Base-by-base conservation (phyloP, 2,797 vertebrate species). In the Pseudomugil gertrudae region DNA sequence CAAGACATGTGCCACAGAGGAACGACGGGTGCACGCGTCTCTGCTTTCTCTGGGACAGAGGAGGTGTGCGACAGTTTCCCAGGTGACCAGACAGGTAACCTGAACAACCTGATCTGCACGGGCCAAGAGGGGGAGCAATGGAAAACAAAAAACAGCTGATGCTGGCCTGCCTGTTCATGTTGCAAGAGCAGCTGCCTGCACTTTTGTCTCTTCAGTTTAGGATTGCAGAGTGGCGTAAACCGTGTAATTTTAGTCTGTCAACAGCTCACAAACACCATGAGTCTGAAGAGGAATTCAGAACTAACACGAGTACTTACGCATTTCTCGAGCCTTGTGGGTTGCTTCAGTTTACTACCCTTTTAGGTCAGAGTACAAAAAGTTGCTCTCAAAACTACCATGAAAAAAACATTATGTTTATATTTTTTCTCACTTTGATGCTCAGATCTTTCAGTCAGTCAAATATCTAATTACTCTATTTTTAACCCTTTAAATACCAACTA, bases 121-220 rank as follows among this genome's bases (percentile, higher is more conserved):
- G 72, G 66, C 61, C 47, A 29, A 57, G 58, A 66, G 29, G 57
- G 60, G n/a, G 54, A 65, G 64, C 64, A 47, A 57, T 56, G 81
- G 56, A 84, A 87, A 88, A 84, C 74, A 83, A 87, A 89, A 84
- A 74, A 83, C 76, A 73, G 70, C 63, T 71, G 53, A 65, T 72
- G 69, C 66, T 59, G 38, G 9, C 24, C 0, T 17, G 13, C 33
- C 40, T 26, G 33, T 27, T 86, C 52, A 43, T 24, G n/a, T 60
- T 38, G 17, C 56, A 62, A 38, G 27, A 33, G 24, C 24, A n/a
- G 53, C 38, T 5, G 9, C 40, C 35, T 5, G 14, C 48, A 63
- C 17, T 0, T 13, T 27, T 0, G 0, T 56, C 5, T 47, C 47
- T 11, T 23, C 38, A 35, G 15, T 32, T 47, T n/a, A 19, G 10